These are phyloP conservation scores for Lepus oiostolus DNA, from an alignment of 2,797 vertebrate species.

Conservation along the genomic window DNA sequence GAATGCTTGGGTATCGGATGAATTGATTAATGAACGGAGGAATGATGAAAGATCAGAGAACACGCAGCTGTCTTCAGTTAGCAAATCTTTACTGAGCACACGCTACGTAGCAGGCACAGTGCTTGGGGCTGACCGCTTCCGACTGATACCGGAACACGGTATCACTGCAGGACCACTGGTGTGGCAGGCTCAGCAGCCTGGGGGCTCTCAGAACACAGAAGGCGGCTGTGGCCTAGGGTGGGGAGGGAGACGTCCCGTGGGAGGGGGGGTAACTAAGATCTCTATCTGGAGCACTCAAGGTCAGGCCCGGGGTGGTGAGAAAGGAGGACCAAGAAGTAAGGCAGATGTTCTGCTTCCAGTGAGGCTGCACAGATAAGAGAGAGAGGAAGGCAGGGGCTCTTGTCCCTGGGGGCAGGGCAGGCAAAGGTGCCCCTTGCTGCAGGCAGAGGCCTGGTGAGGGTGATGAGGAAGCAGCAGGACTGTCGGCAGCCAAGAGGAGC, in stretches of 20 bases:
- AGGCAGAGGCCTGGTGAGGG: neutral
- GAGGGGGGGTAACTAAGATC: neutral
- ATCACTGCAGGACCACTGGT: too few relatives aligned
- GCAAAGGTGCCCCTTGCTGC: neutral
- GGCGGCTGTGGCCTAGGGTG: too few relatives aligned
- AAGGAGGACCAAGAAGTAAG: neutral
- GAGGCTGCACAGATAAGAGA: neutral
- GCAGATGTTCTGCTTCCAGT: neutral
- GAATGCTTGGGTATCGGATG: neutral
- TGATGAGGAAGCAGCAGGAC: too few relatives aligned
- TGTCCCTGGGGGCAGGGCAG: neutral
- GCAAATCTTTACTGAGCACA: neutral
- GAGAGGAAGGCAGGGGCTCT: neutral
- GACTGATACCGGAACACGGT: too few relatives aligned
- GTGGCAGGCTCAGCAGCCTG: neutral
- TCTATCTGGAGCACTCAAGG: neutral
- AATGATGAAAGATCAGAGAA: neutral
- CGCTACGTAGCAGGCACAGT: neutral
- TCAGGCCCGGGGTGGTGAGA: neutral
- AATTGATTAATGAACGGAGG: constrained; percentile 16
- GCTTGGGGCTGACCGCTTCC: neutral
- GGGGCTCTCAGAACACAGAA: neutral
- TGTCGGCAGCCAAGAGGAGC: neutral
- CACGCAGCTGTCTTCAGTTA: neutral
- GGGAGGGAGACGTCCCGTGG: neutral